Evolutionary conservation across 2,797 vertebrate genomes (phyloP), one percentile per base, ranked within the genome.

Genomic region (Darevskia nairensis): DNA sequence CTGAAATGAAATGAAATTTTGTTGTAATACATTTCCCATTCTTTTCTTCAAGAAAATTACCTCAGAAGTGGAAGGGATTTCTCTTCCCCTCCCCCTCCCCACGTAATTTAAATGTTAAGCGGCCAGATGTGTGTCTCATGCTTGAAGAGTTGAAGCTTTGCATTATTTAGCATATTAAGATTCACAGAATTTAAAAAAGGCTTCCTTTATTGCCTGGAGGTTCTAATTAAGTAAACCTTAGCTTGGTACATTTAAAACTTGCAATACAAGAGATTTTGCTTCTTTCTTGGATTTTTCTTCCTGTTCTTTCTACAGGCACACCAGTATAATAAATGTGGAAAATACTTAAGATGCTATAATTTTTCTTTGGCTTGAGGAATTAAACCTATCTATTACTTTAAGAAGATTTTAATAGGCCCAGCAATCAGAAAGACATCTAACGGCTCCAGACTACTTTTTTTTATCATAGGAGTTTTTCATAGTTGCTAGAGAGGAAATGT

Each of bases 101-200:
- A 97, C 97, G 98, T 99, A 99, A 99, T 99, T 99, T 99, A 99
- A 99, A 99, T 98, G 98, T 98, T 98, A 98, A 98, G 98, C 98
- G 97, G 97, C 98, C 99, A 99, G 98, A 99, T 99, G 99, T 99
- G 99, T 98, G 98, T 99, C 99, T 99, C 98, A 99, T 98, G 99
- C 98, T 99, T 99, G 98, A 99, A 98, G 98, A 99, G 98, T 98
- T 96, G 96, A 98, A 98, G 98, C 98, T 99, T 98, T 99, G 99
- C 99, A 99, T 99, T 99, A 99, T 99, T 99, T 99, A 99, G 99
- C 99, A 99, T 99, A 99, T 99, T 99, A 99, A 99, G 98, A 99
- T 99, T 99, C 98, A 98, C 98, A 99, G 98, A 99, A 99, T 99
- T 99, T 99, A 98, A 98, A 99, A 99, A 98, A 98, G 98, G 98